Evolutionary conservation across 2,113 vertebrate species (phyloP).

Genomic region (Aspiorhynchus laticeps): DNA sequence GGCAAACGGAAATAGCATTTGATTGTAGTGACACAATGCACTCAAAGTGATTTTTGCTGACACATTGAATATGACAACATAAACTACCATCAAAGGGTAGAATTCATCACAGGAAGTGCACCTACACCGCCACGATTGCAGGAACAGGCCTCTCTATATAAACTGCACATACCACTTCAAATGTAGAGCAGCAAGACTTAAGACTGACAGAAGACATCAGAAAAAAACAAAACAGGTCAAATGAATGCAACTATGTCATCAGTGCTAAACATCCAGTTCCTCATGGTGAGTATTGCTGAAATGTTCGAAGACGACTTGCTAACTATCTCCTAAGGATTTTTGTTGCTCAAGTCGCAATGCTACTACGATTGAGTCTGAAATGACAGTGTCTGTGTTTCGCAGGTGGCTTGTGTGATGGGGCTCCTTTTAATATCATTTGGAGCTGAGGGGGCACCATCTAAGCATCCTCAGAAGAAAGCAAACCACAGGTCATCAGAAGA

Average conservation of each 20-base stretch:
- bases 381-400: background rate
- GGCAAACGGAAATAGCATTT: background rate
- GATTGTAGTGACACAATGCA: background rate
- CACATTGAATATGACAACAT: constrained; percentile 30
- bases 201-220: background rate
- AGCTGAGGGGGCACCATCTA: background rate
- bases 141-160: constrained; percentile 45
- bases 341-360: too few species aligned
- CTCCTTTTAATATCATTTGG: constrained; percentile 52
- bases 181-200: background rate
- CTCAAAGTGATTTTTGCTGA: constrained; percentile 38
- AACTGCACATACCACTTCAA: constrained; percentile 39
- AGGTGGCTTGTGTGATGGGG: constrained; percentile 42
- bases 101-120: constrained; percentile 44
- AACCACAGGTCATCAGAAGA: constrained; percentile 14
- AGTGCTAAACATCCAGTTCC: background rate
- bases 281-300: constrained; percentile 43
- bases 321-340: background rate
- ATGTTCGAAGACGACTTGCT: background rate
- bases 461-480: background rate
- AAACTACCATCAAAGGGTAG: constrained; percentile 6
- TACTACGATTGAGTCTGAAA: background rate
- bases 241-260: constrained; percentile 31
- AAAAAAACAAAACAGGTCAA: background rate
- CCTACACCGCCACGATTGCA: constrained; percentile 14